phyloP scores from a whole-genome alignment of 2,888 invertebrate genomes.

The Seira musarum region DNA sequence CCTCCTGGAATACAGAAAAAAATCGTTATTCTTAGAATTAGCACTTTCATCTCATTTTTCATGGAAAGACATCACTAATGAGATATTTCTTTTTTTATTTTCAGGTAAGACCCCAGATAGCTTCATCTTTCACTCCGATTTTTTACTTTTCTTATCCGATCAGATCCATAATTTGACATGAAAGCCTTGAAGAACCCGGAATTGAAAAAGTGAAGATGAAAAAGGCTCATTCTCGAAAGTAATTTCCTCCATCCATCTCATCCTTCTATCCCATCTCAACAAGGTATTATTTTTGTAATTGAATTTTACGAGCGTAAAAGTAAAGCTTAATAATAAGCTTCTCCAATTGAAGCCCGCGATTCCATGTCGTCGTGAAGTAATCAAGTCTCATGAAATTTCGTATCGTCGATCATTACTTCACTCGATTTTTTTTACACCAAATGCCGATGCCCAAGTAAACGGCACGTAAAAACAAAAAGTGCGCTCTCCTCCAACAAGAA shows the following conservation, averaged over 20 bases:
- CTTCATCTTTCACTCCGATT: too few species aligned
- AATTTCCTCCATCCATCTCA: too few species aligned
- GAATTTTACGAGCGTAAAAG: background rate
- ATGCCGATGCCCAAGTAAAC: too few species aligned
- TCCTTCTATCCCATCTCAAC: too few species aligned
- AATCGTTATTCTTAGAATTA: background rate
- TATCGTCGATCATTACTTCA: background rate
- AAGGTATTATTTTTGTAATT: background rate
- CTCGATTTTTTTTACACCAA: background rate
- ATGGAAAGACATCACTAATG: background rate
- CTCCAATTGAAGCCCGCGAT: background rate
- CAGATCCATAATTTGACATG: background rate
- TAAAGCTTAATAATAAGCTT: background rate
- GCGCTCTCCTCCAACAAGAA: background rate
- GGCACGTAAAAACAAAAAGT: background rate
- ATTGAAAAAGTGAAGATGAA: background rate
- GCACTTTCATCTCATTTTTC: background rate
- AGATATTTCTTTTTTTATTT: constrained; percentile 14
- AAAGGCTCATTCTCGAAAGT: background rate
- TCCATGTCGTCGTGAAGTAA: background rate
- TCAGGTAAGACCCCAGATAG: constrained; percentile 38
- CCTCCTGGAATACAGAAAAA: constrained; percentile 30
- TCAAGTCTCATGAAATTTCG: background rate
- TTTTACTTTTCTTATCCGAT: too few species aligned
- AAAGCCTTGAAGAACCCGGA: background rate